phyloP scores from a whole-genome alignment of 1,140 invertebrate genomes.

The Panagrolaimus sp. region DNA sequence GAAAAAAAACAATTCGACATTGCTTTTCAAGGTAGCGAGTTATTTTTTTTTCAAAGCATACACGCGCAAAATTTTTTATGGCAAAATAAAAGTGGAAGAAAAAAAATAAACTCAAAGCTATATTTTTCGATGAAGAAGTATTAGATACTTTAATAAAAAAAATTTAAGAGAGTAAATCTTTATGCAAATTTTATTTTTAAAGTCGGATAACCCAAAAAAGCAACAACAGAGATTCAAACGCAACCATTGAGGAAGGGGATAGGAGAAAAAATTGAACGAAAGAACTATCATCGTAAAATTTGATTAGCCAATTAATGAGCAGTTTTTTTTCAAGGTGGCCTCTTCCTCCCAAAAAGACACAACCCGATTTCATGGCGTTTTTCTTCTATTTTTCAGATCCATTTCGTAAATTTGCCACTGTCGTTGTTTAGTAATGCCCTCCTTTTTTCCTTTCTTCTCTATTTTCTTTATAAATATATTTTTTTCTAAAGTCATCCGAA shows the following conservation, averaged over 20 bases:
- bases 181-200: no score
- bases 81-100: no score
- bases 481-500: no score
- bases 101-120: no score
- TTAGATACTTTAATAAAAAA: no score
- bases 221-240: background rate
- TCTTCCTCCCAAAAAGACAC: background rate
- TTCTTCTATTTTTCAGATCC: background rate
- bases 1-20: slow-evolving; percentile 2
- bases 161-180: no score
- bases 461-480: no score
- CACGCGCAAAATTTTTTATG: slow-evolving; percentile 3
- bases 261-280: background rate
- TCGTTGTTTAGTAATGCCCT: background rate
- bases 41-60: slow-evolving; percentile 4
- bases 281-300: slow-evolving; percentile 14
- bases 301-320: slow-evolving; percentile 14
- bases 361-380: background rate
- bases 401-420: slow-evolving; percentile 12
- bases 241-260: slow-evolving; percentile 1
- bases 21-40: background rate
- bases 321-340: slow-evolving; percentile 10
- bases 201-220: no score
- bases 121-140: no score
- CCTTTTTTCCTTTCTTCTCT: background rate